phyloP scores from a whole-genome alignment of 2,113 vertebrate species.

The Cricetomys ansorgei region DNA sequence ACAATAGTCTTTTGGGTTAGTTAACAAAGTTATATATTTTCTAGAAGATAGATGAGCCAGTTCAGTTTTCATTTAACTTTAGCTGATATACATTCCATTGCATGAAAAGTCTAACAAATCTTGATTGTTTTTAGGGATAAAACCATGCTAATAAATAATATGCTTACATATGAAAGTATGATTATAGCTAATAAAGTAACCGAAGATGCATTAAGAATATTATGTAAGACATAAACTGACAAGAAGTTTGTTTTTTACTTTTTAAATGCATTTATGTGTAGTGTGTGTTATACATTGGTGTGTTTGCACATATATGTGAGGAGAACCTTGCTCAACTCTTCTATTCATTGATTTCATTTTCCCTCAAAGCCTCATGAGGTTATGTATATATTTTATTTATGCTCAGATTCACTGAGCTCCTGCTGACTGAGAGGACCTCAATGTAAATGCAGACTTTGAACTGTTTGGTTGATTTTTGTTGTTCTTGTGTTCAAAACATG shows the following conservation, averaged over 20 bases:
- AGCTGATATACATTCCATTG: conserved; percentile 8
- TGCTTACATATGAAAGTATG: not conserved
- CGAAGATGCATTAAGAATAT: not conserved
- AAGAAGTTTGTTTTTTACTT: not conserved
- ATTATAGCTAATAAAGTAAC: not conserved
- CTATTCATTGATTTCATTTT: not conserved
- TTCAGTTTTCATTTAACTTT: conserved; percentile 15
- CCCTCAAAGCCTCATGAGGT: not conserved
- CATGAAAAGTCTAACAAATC: not conserved
- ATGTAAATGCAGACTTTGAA: not conserved
- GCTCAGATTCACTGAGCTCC: too few relatives aligned
- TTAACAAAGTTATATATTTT: not conserved
- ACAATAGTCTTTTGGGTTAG: not conserved
- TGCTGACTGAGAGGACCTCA: not conserved
- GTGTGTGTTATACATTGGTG: not conserved
- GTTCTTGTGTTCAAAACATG: not conserved
- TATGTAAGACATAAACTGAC: not conserved
- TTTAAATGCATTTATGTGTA: not conserved
- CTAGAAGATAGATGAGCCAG: not conserved
- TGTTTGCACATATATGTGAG: not conserved
- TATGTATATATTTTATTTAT: not conserved
- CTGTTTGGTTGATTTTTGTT: not conserved
- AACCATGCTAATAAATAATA: not conserved
- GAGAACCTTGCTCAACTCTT: not conserved
- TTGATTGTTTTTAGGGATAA: not conserved